Evolutionary conservation across 2,113 vertebrate species (phyloP).

Genomic region (Lathamus discolor): DNA sequence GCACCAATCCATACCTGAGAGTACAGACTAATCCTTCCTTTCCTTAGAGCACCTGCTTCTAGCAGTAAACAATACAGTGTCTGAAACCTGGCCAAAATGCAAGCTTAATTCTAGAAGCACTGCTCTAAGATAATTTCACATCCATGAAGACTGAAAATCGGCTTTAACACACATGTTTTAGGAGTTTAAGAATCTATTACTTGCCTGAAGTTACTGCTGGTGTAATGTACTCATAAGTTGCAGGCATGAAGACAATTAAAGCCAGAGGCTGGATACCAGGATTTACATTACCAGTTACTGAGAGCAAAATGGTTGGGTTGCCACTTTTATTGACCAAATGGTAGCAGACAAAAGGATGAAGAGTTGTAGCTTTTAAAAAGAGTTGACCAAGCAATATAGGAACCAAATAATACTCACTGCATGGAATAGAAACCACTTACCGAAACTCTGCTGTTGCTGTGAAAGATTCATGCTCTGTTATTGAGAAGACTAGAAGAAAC

Average conservation of each 20-base stretch:
- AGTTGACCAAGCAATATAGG: not conserved
- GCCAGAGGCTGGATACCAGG: not conserved
- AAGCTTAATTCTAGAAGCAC: conserved; percentile 51
- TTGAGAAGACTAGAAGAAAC: conserved; percentile 95
- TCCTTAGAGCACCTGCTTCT: conserved; percentile 61
- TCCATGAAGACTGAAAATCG: conserved; percentile 35
- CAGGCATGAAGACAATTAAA: not conserved
- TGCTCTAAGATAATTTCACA: conserved; percentile 47
- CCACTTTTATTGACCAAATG: not conserved
- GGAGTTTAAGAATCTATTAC: conserved; percentile 41
- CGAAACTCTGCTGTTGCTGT: conserved; percentile 90
- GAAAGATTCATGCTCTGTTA: conserved; percentile 94
- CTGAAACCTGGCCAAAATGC: conserved; percentile 56
- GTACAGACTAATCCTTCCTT: conserved; percentile 47
- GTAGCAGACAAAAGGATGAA: not conserved
- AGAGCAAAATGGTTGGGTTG: not conserved
- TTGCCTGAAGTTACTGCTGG: conserved; percentile 33
- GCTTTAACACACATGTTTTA: conserved; percentile 9
- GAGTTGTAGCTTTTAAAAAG: not conserved
- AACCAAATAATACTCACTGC: not conserved
- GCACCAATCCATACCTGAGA: conserved; percentile 57
- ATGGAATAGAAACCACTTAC: conserved; percentile 57
- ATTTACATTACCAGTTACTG: not conserved
- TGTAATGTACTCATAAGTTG: not conserved
- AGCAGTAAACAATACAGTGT: conserved; percentile 37